Base-by-base conservation (phyloP, 92 coral and sea anemone species). In the Scolanthus callimorphus region DNA sequence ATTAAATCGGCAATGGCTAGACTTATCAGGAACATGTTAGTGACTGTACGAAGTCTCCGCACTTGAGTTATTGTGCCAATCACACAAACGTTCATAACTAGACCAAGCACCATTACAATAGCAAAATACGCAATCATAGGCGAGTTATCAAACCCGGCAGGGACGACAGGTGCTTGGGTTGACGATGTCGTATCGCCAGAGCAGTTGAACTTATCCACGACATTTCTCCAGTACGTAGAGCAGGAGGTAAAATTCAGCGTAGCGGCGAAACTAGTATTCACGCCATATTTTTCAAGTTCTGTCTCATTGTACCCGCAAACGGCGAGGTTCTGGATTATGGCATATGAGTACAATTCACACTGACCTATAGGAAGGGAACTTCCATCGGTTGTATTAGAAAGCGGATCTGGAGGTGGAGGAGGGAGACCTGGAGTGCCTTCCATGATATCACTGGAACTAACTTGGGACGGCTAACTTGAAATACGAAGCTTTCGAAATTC, bases 11-110 rank as follows among this genome's bases (percentile, higher is more conserved):
- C 96, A 28, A 89, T 29, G 9, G 96, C 77, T 20, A 94, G 55
- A 21, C 90, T 80, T 29, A 90, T 46, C 38, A 94, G 85, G 61
- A 94, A 94, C 4, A 85, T 65, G 69, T 94, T 94, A 8, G 99
- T 83, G 37, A 94, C 65, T 0, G 95, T 81, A 30, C 90, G 74
- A 0, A 94, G 85, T 25, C 96, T 81, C 4, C 89, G 78, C 1
- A 61, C 84, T 1, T 83, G 80, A 31, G 65, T 31, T 2, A 88
- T 83, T 0, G 96, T 88, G 0, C 68, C 75, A 11, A 88, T 71
- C n/a, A 88, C 76, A 3, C 83, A 52, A 11, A 83, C 21, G 37
- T 88, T 88, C 1, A 78, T 50, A 4, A 56, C 39, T 25, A 78
- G 27, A 0, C 96, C 86, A 0, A 83, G 67, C 3, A 65, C 69